Evolutionary conservation across 2,888 invertebrate species (phyloP), one percentile per base, ranked within the genome.

Genomic region (Agrochola lota): DNA sequence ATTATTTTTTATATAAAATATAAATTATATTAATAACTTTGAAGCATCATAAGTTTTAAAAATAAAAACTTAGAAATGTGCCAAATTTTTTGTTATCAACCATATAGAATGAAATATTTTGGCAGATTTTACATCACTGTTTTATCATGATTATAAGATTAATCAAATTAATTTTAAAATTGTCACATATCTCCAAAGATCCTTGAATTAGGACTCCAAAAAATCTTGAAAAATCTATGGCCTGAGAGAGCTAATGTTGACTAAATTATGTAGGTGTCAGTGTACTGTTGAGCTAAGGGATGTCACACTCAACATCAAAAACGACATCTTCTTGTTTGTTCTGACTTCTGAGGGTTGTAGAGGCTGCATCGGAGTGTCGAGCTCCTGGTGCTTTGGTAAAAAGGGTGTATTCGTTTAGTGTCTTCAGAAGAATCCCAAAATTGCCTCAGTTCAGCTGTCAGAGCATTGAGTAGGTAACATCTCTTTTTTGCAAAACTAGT

Each of bases 171-270:
- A 23, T 71, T 80, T 55, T 26, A 40, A 77, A 66, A 49, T 57
- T 57, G 46, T 59, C 70, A 64, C 60, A 40, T 55, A 23, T 83
- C 52, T 70, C 70, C 66, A 80, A 67, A 83, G 78, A 85, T 82
- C 8, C 23, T 80, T 64, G 74, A 69, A 83, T 76, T 70, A 85
- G 59, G 76, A 62, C 80, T 80, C 73, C 79, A 86, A 85, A 73
- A 49, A 71, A 76, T 83, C 74, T 83, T 66, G 64, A 73, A 74
- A 83, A 69, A 74, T 55, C 20, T 59, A 63, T 72, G 77, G 62
- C 60, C 57, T 57, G 30, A 85, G 83, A 83, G 83, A 85, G 81
- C 81, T 77, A 72, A 60, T 7, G 3, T 46, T 71, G 67, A 80
- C 63, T 74, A 64, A 63, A n/a, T 9, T 60, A 43, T 4, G n/a